Evolutionary conservation across 2,888 invertebrate genomes (phyloP).

Genomic region (Tubulanus polymorphus): DNA sequence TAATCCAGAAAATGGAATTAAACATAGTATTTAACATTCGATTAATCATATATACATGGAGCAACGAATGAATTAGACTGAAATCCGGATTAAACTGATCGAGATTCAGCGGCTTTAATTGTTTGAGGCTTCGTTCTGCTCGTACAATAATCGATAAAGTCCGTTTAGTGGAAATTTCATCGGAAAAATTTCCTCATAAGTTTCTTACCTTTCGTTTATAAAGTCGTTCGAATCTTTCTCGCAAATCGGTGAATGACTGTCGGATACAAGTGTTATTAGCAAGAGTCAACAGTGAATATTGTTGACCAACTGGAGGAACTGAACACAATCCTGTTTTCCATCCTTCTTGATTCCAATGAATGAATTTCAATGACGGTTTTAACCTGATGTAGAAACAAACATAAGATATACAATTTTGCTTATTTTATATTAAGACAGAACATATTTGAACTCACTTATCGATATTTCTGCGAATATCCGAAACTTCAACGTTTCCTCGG

Average conservation of each 20-base stretch:
- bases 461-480: constrained; percentile 54
- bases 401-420: not conserved
- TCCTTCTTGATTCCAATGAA: constrained; percentile 54
- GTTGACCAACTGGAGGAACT: constrained; percentile 51
- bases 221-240: constrained; percentile 49
- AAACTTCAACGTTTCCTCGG: constrained; percentile 51
- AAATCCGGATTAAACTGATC: too few species aligned
- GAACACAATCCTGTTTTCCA: constrained; percentile 56
- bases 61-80: too few species aligned
- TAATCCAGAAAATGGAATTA: too few species aligned
- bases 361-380: constrained; percentile 47
- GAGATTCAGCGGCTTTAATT: too few species aligned
- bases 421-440: not conserved
- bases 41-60: too few species aligned
- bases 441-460: constrained; percentile 43
- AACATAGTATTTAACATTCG: too few species aligned
- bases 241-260: constrained; percentile 45
- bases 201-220: constrained; percentile 49
- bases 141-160: too few species aligned
- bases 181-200: too few species aligned
- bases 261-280: constrained; percentile 54
- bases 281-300: constrained; percentile 51
- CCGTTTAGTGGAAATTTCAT: too few species aligned
- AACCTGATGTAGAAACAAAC: constrained; percentile 32
- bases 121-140: too few species aligned